These are phyloP conservation scores for Loris lydekkerianus DNA, from an alignment of 2,797 vertebrate species.

Conservation along the genomic window DNA sequence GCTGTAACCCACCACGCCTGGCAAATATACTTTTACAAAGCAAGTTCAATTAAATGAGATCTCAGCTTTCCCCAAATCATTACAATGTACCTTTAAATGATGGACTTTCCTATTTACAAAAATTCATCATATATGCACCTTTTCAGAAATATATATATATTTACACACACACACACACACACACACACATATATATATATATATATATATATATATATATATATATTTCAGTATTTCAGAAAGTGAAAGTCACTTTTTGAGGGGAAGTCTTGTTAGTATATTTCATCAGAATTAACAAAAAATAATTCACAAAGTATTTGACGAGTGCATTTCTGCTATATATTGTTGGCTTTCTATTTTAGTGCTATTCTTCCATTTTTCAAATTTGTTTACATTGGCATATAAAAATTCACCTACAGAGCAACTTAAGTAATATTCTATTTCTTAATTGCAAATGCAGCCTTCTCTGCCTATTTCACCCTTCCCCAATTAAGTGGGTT, in stretches of 20 bases:
- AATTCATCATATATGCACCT: no score
- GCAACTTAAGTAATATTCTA: neutral
- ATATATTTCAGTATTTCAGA: neutral
- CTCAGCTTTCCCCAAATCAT: neutral
- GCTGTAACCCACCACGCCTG: no score
- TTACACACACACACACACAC: no score
- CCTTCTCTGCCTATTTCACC: neutral
- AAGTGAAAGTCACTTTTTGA: neutral
- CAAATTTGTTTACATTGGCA: neutral
- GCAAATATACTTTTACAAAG: neutral
- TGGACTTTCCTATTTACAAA: neutral
- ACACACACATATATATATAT: no score
- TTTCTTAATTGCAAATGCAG: conserved; percentile 1
- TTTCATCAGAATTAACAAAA: neutral
- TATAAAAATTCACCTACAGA: neutral
- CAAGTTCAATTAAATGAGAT: neutral
- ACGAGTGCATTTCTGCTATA: neutral
- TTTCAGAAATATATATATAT: neutral
- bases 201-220: no score
- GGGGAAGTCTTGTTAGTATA: neutral
- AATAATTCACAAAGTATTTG: neutral
- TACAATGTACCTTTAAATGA: neutral
- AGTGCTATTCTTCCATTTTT: neutral
- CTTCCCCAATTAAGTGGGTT: neutral
- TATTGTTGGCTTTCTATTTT: neutral